These are phyloP conservation scores for Pteromalus puparum DNA, from an alignment of 1,140 invertebrate species.

Conservation along the genomic window DNA sequence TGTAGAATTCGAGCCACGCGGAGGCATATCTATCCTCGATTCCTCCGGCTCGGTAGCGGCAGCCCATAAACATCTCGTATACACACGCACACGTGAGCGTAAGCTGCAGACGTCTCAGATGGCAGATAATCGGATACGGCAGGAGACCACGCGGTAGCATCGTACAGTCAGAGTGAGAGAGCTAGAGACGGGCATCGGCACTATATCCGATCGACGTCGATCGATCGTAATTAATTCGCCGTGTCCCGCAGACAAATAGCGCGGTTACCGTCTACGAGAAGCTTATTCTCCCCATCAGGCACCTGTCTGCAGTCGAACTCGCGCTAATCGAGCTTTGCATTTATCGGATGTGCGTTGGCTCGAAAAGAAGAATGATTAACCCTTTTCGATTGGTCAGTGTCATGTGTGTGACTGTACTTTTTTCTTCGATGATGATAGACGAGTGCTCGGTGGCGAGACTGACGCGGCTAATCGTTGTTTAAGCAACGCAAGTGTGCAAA, in stretches of 20 bases:
- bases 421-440: no score
- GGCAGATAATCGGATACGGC: neutral
- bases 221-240: conserved; percentile 45
- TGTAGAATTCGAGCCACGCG: neutral
- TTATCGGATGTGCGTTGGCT: neutral
- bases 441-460: no score
- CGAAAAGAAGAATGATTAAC: neutral
- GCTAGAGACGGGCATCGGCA: no score
- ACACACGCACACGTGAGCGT: neutral
- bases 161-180: no score
- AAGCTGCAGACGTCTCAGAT: neutral
- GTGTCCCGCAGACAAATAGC: neutral
- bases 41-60: neutral
- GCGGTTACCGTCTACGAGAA: neutral
- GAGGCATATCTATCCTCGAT: neutral
- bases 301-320: neutral
- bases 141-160: neutral
- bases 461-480: no score
- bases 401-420: no score
- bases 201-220: neutral
- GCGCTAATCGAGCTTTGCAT: neutral
- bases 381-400: no score
- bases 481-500: neutral
- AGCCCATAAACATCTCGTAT: neutral
- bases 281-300: neutral